Evolutionary conservation across 2,888 invertebrate genomes (phyloP).

Genomic region (Balanococcus diminutus): DNA sequence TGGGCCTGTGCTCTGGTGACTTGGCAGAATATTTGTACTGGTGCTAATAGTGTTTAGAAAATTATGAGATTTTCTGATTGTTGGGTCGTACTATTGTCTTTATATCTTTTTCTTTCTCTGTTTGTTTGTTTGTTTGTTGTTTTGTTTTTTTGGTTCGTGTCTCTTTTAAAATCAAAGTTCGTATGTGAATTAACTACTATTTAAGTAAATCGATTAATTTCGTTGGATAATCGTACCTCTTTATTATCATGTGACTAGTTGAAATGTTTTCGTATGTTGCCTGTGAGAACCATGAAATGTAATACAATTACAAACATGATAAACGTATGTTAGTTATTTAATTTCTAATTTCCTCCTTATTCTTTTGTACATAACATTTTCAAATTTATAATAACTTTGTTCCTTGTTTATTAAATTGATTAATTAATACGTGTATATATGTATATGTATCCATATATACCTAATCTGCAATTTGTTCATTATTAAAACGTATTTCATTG

Average conservation of each 20-base stretch:
- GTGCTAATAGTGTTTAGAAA: no score
- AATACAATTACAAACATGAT: slow-evolving; percentile 13
- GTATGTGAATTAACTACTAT: background rate
- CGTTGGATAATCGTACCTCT: background rate
- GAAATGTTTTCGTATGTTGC: background rate
- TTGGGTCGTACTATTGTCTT: background rate
- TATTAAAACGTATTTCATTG: background rate
- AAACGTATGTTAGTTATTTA: slow-evolving; percentile 30
- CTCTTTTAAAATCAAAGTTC: background rate
- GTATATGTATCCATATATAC: background rate
- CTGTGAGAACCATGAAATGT: slow-evolving; percentile 2
- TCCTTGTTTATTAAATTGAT: slow-evolving; percentile 45
- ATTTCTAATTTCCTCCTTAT: slow-evolving; percentile 26
- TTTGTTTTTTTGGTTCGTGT: background rate
- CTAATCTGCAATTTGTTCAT: slow-evolving; percentile 7
- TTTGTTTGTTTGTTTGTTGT: background rate
- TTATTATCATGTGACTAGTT: background rate
- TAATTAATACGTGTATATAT: slow-evolving; percentile 34
- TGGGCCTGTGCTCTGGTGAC: background rate
- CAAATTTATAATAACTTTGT: slow-evolving; percentile 37
- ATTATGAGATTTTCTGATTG: background rate
- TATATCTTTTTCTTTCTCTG: background rate
- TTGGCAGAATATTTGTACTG: background rate
- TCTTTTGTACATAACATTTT: slow-evolving; percentile 44
- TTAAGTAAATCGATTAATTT: background rate